Evolutionary conservation across 35 echinoderm and acorn worm genomes (phyloP).

Genomic region (Eucidaris tribuloides): DNA sequence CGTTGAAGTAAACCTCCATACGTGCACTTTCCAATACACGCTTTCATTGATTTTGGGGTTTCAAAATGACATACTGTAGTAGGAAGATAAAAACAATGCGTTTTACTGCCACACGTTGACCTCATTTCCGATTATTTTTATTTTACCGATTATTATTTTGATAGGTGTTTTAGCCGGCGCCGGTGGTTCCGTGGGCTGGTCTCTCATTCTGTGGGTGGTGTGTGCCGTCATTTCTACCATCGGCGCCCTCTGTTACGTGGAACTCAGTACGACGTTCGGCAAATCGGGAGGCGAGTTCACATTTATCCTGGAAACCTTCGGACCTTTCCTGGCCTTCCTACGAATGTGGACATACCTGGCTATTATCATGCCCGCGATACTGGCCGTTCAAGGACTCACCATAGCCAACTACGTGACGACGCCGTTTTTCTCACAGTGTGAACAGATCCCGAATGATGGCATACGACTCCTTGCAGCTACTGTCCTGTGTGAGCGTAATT

Average conservation of each 20-base stretch:
- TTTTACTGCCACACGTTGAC: no score
- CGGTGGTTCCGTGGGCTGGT: slow-evolving; percentile 63
- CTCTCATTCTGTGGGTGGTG: slow-evolving; percentile 67
- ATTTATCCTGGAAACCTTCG: slow-evolving; percentile 78
- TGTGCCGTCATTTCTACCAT: slow-evolving; percentile 62
- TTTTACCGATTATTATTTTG: no score
- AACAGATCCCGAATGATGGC: slow-evolving; percentile 1
- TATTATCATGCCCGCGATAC: slow-evolving; percentile 11
- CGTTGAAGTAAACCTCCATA: no score
- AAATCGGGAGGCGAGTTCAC: slow-evolving; percentile 88
- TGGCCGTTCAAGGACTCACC: slow-evolving; percentile 30
- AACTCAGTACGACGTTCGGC: slow-evolving; percentile 59
- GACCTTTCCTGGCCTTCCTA: slow-evolving; percentile 49
- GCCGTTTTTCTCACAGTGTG: slow-evolving; percentile 43
- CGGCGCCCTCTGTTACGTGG: slow-evolving; percentile 79
- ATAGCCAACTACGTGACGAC: slow-evolving; percentile 46
- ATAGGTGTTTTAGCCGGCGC: background rate
- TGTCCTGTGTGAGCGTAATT: slow-evolving; percentile 48
- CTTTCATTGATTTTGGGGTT: no score
- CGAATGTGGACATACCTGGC: slow-evolving; percentile 44
- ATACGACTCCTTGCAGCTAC: slow-evolving; percentile 28
- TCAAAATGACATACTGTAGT: no score
- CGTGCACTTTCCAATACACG: no score
- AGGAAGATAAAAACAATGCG: no score
- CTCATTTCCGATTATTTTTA: no score